Evolutionary conservation across 2,797 vertebrate genomes (phyloP).

Genomic region (Chromobotia macracanthus): DNA sequence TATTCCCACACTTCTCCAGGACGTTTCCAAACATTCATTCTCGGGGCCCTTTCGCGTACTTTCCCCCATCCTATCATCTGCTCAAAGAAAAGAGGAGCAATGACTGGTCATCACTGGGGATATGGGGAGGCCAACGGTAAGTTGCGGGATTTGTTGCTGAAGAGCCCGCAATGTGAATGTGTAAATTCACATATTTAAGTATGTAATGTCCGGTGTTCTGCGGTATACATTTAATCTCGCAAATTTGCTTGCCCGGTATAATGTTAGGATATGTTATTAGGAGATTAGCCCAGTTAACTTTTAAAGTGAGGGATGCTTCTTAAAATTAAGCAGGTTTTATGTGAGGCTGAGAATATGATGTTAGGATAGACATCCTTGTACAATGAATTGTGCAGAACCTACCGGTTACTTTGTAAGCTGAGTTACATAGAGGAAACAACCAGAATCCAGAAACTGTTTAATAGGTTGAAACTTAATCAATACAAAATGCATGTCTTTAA

Average conservation of each 20-base stretch:
- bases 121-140: conserved; percentile 93
- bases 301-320: conserved; percentile 59
- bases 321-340: background rate
- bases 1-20: background rate
- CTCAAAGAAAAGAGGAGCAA: conserved; percentile 59
- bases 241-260: background rate
- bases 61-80: background rate
- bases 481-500: no score
- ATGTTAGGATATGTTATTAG: conserved; percentile 63
- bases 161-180: background rate
- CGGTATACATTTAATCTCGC: background rate
- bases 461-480: no score
- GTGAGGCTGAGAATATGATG: background rate
- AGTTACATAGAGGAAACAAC: no score
- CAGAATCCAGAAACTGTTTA: no score
- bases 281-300: conserved; percentile 67
- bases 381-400: background rate
- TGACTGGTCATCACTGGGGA: conserved; percentile 91
- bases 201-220: background rate
- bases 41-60: background rate
- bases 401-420: background rate
- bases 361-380: background rate
- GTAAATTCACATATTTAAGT: background rate
- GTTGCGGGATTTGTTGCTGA: conserved; percentile 46
- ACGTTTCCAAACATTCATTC: background rate